phyloP scores from a whole-genome alignment of 1,140 invertebrate genomes.

The Panonychus citri region DNA sequence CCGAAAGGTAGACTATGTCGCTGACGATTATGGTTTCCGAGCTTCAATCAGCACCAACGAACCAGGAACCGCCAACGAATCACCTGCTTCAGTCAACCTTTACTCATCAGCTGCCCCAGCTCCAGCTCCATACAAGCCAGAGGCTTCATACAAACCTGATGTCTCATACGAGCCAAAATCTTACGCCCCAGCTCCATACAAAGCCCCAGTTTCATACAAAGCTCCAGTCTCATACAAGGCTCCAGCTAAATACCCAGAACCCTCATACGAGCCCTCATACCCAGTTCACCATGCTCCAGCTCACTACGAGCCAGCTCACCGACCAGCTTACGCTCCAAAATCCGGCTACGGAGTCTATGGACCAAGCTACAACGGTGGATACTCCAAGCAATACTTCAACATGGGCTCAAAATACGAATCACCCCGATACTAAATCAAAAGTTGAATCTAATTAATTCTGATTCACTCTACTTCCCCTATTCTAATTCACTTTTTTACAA shows the following conservation, averaged over 20 bases:
- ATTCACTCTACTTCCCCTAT: no score
- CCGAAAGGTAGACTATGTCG: slow-evolving; percentile 18
- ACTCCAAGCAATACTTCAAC: no score
- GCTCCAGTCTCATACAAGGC: background rate
- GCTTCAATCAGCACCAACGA: slow-evolving; percentile 17
- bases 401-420: no score
- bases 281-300: no score
- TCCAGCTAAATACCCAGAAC: background rate
- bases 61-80: slow-evolving; percentile 15
- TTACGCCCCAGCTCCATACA: background rate
- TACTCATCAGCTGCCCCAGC: background rate
- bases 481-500: no score
- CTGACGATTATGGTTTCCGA: slow-evolving; percentile 11
- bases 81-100: slow-evolving; percentile 11
- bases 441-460: no score
- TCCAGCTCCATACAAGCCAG: background rate
- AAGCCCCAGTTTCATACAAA: slow-evolving; percentile 1
- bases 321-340: no score
- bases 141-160: slow-evolving; percentile 13
- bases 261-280: background rate
- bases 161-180: slow-evolving; percentile 4
- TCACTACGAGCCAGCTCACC: no score
- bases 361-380: no score
- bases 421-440: no score
- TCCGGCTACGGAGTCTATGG: no score